phyloP scores from a whole-genome alignment of 2,797 vertebrate species.

The Hirundo rustica region DNA sequence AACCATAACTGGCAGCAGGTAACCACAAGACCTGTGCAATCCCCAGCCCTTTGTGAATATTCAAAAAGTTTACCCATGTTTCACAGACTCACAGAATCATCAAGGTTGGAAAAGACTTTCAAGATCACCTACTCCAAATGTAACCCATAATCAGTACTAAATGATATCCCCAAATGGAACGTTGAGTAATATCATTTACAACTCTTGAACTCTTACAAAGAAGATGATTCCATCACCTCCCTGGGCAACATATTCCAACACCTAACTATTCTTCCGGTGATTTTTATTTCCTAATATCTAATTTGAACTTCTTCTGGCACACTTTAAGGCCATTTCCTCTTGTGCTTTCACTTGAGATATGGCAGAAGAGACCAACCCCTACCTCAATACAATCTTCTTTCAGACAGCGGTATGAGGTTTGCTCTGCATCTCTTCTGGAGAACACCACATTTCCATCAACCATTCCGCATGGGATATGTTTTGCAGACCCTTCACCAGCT shows the following conservation, averaged over 20 bases:
- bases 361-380: neutral
- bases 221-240: neutral
- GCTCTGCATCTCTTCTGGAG: neutral
- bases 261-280: neutral
- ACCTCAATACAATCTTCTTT: neutral
- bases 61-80: neutral
- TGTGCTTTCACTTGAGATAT: neutral
- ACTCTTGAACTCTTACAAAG: neutral
- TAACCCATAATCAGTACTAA: neutral
- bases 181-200: neutral
- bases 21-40: neutral
- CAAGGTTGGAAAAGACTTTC: neutral
- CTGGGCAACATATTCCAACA: neutral
- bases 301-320: neutral
- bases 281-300: neutral
- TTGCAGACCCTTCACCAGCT: neutral
- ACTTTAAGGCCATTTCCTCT: neutral
- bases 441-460: neutral
- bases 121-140: neutral
- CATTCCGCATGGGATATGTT: neutral
- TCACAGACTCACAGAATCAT: neutral
- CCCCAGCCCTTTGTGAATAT: neutral
- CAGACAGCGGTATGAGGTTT: neutral
- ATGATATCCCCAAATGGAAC: fast-evolving
- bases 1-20: neutral